phyloP scores from a whole-genome alignment of 2,797 vertebrate genomes.

The Hydrolagus colliei region DNA sequence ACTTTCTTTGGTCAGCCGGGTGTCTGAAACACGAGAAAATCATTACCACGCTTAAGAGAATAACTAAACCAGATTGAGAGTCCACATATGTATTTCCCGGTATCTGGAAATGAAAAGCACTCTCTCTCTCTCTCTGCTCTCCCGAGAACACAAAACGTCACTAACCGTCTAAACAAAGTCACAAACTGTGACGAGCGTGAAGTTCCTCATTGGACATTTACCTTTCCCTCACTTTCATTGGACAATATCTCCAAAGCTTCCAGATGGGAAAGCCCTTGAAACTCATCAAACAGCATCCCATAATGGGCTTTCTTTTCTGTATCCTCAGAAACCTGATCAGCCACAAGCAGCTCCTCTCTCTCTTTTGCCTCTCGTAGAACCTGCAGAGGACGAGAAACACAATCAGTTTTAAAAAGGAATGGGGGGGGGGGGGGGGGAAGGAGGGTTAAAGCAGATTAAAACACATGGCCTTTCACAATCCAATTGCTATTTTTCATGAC shows the following conservation, averaged over 20 bases:
- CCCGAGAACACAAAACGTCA: too few species aligned
- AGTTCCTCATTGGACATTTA: conserved; percentile 41
- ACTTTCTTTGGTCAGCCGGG: too few species aligned
- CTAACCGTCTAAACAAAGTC: too few species aligned
- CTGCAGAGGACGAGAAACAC: conserved; percentile 49
- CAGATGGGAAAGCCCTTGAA: conserved; percentile 89
- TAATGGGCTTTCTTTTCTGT: conserved; percentile 82
- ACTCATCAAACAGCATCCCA: conserved; percentile 92
- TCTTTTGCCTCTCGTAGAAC: conserved; percentile 91
- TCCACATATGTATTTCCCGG: conserved; percentile 11
- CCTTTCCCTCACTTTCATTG: conserved; percentile 86
- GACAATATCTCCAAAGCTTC: conserved; percentile 96
- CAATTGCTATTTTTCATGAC: too few species aligned
- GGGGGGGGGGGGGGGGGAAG: background rate
- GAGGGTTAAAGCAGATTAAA: too few species aligned
- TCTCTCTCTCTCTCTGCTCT: too few species aligned
- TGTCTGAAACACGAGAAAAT: too few species aligned
- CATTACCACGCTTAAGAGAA: too few species aligned
- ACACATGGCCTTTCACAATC: too few species aligned
- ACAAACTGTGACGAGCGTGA: too few species aligned
- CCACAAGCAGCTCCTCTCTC: conserved; percentile 73
- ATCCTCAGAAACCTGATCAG: conserved; percentile 57
- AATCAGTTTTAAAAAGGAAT: background rate
- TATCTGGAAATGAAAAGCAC: background rate
- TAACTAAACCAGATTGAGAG: too few species aligned